These are phyloP conservation scores for Machaerirhynchus nigripectus DNA, from an alignment of 2,113 vertebrate genomes.

Conservation along the genomic window DNA sequence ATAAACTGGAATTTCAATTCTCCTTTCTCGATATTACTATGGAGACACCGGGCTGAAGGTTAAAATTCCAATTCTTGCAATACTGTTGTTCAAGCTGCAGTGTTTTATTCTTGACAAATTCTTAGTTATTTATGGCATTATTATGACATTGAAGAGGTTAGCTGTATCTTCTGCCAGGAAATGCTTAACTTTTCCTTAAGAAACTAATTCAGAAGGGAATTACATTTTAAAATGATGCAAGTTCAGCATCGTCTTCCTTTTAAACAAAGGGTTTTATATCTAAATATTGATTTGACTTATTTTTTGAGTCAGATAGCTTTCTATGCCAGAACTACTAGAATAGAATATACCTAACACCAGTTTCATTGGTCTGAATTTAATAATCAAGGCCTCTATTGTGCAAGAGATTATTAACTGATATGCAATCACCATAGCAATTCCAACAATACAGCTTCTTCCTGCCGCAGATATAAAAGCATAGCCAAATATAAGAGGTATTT, in stretches of 20 bases:
- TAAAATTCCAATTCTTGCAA: neutral
- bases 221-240: neutral
- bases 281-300: neutral
- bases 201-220: neutral
- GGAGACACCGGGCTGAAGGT: neutral
- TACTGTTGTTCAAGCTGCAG: neutral
- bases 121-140: neutral
- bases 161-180: neutral
- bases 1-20: slow-evolving; percentile 8
- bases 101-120: neutral
- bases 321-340: neutral
- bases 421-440: neutral
- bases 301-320: neutral
- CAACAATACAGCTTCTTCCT: neutral
- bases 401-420: neutral
- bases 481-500: neutral
- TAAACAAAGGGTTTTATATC: neutral
- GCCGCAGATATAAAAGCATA: neutral
- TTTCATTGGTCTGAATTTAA: neutral
- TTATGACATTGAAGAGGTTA: neutral
- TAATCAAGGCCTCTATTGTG: neutral
- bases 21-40: neutral
- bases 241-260: neutral
- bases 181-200: neutral
- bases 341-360: neutral